These are phyloP conservation scores for Corythornis vintsioides DNA, from an alignment of 2,113 vertebrate species.

Conservation along the genomic window DNA sequence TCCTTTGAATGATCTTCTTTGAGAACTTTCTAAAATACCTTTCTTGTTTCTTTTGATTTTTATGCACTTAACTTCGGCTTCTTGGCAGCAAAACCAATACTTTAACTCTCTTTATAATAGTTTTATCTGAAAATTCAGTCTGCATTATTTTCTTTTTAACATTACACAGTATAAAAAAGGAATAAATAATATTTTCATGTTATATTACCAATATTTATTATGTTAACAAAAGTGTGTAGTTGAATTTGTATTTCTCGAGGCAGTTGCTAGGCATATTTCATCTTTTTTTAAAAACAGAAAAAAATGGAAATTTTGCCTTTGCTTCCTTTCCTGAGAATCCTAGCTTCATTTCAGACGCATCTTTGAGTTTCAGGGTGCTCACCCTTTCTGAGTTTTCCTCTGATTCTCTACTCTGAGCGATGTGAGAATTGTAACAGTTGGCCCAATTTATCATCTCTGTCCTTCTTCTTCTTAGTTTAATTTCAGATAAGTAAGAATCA, in stretches of 20 bases:
- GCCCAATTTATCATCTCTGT: neutral
- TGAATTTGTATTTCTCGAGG: neutral
- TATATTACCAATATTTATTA: slow-evolving; percentile 57
- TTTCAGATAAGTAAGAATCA: neutral
- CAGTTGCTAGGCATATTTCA: neutral
- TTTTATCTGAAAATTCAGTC: slow-evolving; percentile 42
- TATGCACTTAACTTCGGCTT: slow-evolving; percentile 56
- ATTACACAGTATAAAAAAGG: neutral
- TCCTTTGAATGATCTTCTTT: slow-evolving; percentile 27
- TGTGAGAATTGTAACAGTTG: neutral
- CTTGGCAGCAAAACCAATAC: slow-evolving; percentile 57
- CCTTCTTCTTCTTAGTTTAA: neutral
- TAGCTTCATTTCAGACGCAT: neutral
- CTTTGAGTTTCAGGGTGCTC: neutral
- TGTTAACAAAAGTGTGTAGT: neutral
- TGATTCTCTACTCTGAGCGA: neutral
- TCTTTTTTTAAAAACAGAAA: neutral
- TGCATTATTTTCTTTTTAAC: slow-evolving; percentile 19
- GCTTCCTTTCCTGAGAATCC: neutral
- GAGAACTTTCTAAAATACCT: slow-evolving; percentile 32
- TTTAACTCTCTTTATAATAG: slow-evolving; percentile 29
- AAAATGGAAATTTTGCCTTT: neutral
- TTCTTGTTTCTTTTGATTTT: slow-evolving; percentile 44
- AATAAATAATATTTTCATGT: slow-evolving; percentile 58
- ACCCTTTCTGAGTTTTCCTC: neutral